Base-by-base conservation (phyloP, 2,113 vertebrate genomes). In the Smithornis capensis region DNA sequence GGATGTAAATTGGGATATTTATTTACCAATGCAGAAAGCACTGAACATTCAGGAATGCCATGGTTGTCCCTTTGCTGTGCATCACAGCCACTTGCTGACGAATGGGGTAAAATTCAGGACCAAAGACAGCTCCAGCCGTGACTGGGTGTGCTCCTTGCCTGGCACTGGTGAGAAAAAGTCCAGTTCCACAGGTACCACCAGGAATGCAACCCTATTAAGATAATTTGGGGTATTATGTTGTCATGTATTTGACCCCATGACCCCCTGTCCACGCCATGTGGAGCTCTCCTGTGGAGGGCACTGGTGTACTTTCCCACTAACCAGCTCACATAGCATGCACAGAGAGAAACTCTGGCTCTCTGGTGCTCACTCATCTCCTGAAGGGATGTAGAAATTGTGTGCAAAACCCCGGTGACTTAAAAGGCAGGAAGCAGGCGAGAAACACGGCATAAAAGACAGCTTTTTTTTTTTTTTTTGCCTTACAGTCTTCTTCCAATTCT, bases 231-330 rank as follows among this genome's bases (percentile, higher is more conserved):
- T 55, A 10, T 0, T 19, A 64, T 24, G 55, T 24, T 53, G 59
- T 14, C 0, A 0, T 19, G 68, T 15, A 7, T 29, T 37, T 78
- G 67, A 94, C 68, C 50, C 74, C 5, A 1, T 47, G 76, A 70
- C 83, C 92, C 63, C 22, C 1, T 7, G 67, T 35, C 87, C n/a
- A 10, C 1, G 3, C 23, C 50, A 24, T 1, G 3, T 47, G 67
- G 45, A 70, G 68, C 62, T 95, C 90, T 93, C 92, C 88, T 81
- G 83, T 0, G 83, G 95, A 89, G 85, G 90, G 92, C 92, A 95
- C 79, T 90, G 71, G 25, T 92, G 92, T 67, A 10, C 95, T 96
- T 96, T 85, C 64, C 64, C 88, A 70, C 56, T 35, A 44, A 62
- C 37, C 49, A 74, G 74, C 89, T 85, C 85, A n/a, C 1, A 2